Percentiles rank a stretch among this genome's conserved stretches.
These are phyloP conservation scores for Loris lydekkerianus DNA, from an alignment of 2,797 vertebrate genomes.

Conservation along the genomic window DNA sequence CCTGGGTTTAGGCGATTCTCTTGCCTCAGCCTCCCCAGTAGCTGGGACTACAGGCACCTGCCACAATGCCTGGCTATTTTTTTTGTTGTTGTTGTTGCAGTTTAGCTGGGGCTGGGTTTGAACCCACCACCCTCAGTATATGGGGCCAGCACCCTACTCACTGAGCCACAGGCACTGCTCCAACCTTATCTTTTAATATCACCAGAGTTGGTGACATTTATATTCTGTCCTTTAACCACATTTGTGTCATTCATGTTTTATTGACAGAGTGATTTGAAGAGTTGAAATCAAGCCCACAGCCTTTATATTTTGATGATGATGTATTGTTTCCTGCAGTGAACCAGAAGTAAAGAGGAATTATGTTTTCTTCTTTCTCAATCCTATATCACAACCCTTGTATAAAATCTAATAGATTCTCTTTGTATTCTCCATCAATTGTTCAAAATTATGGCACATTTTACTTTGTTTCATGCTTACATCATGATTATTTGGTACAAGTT, in stretches of 20 bases:
- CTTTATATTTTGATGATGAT: not conserved
- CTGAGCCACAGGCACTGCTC: too few relatives aligned
- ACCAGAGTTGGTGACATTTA: not conserved
- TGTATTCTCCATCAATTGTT: not conserved
- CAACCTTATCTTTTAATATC: not conserved
- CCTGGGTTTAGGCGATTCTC: too few relatives aligned
- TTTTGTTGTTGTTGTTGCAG: too few relatives aligned
- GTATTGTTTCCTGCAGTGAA: not conserved
- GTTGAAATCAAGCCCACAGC: constrained; percentile 24
- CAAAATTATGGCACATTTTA: not conserved
- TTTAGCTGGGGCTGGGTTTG: too few relatives aligned
- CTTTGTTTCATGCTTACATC: not conserved
- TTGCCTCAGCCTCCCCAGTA: too few relatives aligned
- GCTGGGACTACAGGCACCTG: too few relatives aligned
- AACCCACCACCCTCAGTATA: too few relatives aligned
- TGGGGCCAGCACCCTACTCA: too few relatives aligned
- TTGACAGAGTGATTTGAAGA: not conserved
- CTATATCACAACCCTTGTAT: not conserved
- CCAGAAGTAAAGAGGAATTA: not conserved
- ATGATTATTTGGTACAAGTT: not conserved
- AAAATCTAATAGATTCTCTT: not conserved
- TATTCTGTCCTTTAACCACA: not conserved
- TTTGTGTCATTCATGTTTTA: not conserved
- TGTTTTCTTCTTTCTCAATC: not conserved
- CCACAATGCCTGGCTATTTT: too few relatives aligned